A percentile compares a stretch with the other conserved stretches of the same genome.
phyloP scores from a whole-genome alignment of 2,888 invertebrate species.

The Embidobia sp. region DNA sequence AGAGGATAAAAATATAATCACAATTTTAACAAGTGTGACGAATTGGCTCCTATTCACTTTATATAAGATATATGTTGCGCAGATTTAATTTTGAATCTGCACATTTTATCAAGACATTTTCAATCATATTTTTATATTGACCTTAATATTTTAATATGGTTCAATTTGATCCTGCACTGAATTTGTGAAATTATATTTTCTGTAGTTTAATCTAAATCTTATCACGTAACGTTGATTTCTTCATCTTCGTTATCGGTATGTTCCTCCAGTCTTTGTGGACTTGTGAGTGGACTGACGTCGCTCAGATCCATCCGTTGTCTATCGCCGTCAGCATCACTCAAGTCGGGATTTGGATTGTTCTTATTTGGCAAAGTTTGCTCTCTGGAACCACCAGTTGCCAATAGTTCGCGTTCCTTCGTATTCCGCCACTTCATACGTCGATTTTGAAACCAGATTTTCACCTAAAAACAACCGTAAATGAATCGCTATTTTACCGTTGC shows the following conservation, averaged over 20 bases:
- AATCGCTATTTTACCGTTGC: no score
- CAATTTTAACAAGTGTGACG: conserved; percentile 5
- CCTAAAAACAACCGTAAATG: conserved; percentile 84
- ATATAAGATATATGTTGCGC: no score
- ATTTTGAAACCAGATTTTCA: conserved; percentile 97
- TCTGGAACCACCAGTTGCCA: conserved; percentile 95
- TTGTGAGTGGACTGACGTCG: conserved; percentile 80
- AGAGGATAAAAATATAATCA: no score
- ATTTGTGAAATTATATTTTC: conserved; percentile 31
- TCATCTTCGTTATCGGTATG: conserved; percentile 86
- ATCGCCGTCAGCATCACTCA: conserved; percentile 94
- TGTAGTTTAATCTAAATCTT: conserved; percentile 69
- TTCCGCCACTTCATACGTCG: conserved; percentile 99
- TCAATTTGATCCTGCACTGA: no score
- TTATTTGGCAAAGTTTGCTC: conserved; percentile 98
- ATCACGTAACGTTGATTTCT: conserved; percentile 95
- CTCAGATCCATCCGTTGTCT: conserved; percentile 86
- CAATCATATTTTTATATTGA: no score
- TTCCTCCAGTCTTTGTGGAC: conserved; percentile 79
- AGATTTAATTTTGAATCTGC: no score
- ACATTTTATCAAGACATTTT: no score
- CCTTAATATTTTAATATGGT: no score
- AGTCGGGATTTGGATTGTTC: conserved; percentile 97
- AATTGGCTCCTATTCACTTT: conserved; percentile 26
- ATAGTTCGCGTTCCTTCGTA: conserved; percentile 96